A percentile compares a stretch with the other conserved stretches of the same genome.
These are phyloP conservation scores for Etheostoma spectabile DNA, from an alignment of 2,113 vertebrate species.

Conservation along the genomic window DNA sequence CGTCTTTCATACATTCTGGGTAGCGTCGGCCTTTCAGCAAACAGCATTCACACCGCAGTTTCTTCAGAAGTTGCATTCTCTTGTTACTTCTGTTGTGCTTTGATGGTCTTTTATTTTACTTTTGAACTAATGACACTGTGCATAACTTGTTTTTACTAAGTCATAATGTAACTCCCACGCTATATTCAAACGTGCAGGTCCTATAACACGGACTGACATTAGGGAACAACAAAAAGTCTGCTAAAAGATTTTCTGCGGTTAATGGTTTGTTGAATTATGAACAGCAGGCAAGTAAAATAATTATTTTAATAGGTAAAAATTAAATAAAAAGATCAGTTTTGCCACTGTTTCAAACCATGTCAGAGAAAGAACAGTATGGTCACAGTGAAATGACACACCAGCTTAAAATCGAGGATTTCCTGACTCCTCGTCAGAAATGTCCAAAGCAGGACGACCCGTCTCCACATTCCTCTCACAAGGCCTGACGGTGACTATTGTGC, in stretches of 20 bases:
- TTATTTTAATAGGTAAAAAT: background rate
- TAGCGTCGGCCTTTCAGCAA: too few relatives aligned
- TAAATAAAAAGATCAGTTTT: background rate
- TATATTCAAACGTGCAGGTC: background rate
- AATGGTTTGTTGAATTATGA: background rate
- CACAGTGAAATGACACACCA: background rate
- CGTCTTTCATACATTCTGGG: too few relatives aligned
- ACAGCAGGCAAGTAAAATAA: background rate
- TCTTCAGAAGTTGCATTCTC: too few relatives aligned
- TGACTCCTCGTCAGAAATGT: background rate
- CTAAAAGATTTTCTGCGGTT: too few relatives aligned
- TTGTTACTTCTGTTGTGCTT: background rate
- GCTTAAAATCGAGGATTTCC: constrained; percentile 10
- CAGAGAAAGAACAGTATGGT: background rate
- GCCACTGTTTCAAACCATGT: background rate
- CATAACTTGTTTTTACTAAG: background rate
- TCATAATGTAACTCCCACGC: background rate
- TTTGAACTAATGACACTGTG: too few relatives aligned
- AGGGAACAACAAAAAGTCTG: background rate
- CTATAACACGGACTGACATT: background rate
- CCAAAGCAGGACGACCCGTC: background rate
- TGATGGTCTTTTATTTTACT: background rate
- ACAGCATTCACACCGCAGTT: too few relatives aligned
- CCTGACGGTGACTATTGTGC: background rate
- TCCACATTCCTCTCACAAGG: background rate